Evolutionary conservation across 2,113 vertebrate species (phyloP).

Genomic region (Mustela lutreola): DNA sequence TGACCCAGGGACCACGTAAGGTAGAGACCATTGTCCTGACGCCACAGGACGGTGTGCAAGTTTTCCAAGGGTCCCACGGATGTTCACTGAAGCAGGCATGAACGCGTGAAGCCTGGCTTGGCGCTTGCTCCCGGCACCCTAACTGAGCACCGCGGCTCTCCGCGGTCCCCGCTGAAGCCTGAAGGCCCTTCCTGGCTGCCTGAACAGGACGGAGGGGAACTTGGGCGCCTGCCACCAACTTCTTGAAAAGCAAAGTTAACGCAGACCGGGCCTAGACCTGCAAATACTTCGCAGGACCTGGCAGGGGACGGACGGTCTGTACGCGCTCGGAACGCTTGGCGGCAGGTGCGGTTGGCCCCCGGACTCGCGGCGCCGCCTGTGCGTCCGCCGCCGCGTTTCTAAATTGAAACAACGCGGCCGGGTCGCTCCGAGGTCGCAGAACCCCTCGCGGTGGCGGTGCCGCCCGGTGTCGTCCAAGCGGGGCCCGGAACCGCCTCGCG

Average conservation of each 20-base stretch:
- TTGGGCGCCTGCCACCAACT: neutral
- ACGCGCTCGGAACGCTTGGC: neutral
- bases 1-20: neutral
- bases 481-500: neutral
- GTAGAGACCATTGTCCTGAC: neutral
- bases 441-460: neutral
- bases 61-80: neutral
- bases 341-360: neutral
- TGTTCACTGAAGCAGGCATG: neutral
- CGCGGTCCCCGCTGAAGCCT: accelerated
- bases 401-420: accelerated
- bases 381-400: neutral
- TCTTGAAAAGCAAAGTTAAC: neutral
- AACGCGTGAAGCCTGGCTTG: neutral
- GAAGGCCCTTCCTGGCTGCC: too few species aligned
- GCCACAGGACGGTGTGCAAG: too few species aligned
- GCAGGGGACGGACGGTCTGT: neutral
- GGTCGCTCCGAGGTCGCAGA: neutral
- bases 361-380: accelerated
- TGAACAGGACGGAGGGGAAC: neutral
- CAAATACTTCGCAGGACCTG: neutral
- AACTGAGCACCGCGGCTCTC: too few species aligned
- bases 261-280: neutral
- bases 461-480: neutral
- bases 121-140: neutral